These are phyloP conservation scores for Agriotes lineatus DNA, from an alignment of 2,888 invertebrate genomes.

Conservation along the genomic window DNA sequence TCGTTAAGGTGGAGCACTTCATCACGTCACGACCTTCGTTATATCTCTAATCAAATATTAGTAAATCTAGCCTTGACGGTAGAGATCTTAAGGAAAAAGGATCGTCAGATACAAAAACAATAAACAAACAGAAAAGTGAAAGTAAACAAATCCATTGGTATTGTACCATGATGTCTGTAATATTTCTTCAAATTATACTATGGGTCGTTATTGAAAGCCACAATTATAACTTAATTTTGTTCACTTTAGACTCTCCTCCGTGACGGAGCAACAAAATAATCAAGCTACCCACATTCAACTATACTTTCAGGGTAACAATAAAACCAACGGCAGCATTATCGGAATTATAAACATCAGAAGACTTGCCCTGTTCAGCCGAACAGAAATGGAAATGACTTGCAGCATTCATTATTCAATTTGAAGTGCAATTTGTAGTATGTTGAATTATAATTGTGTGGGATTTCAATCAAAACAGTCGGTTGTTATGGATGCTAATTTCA, in stretches of 20 bases:
- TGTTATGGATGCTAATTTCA: not conserved
- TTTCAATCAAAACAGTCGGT: not conserved
- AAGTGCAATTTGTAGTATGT: not conserved
- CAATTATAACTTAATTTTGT: too few relatives aligned
- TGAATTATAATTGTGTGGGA: slow-evolving; percentile 4
- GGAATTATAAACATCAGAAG: not conserved
- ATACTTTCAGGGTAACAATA: not conserved
- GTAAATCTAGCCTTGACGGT: not conserved
- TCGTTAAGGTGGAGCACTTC: slow-evolving; percentile 3
- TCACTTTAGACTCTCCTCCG: too few relatives aligned
- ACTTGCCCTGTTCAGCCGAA: not conserved
- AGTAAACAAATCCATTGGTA: not conserved
- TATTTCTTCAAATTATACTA: not conserved
- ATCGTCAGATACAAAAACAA: not conserved
- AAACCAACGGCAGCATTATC: not conserved
- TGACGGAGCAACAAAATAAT: not conserved
- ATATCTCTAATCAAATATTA: not conserved
- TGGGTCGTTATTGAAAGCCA: too few relatives aligned
- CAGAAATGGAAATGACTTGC: slow-evolving; percentile 2
- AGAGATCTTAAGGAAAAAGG: not conserved
- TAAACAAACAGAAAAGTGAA: not conserved
- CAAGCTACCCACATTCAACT: not conserved
- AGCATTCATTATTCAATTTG: not conserved
- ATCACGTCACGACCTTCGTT: slow-evolving; percentile 14
- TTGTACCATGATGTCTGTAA: too few relatives aligned